Percentiles rank a stretch among this genome's conserved stretches.
phyloP scores from a whole-genome alignment of 1,140 invertebrate species.

The Euura saliciscinereae region DNA sequence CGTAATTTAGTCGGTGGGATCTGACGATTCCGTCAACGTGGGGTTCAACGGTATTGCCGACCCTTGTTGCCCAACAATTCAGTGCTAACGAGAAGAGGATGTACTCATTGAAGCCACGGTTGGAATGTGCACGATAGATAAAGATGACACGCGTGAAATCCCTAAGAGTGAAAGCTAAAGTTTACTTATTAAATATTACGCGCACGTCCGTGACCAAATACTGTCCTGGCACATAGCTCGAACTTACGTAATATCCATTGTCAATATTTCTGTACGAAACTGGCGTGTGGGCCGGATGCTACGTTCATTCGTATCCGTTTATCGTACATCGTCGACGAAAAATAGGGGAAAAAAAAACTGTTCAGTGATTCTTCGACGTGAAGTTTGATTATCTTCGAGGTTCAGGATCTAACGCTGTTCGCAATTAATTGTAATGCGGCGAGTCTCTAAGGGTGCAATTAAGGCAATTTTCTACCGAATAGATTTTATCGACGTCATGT shows the following conservation, averaged over 20 bases:
- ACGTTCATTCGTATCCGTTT: background rate
- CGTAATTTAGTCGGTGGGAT: background rate
- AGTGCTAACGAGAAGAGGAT: background rate
- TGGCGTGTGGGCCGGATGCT: background rate
- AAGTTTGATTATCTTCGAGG: too few relatives aligned
- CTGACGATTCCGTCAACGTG: background rate
- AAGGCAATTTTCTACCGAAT: too few relatives aligned
- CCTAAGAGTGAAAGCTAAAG: slow-evolving; percentile 34
- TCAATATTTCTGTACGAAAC: slow-evolving; percentile 10
- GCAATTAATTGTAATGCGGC: too few relatives aligned
- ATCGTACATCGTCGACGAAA: too few relatives aligned
- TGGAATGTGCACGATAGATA: background rate
- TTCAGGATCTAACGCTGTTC: too few relatives aligned
- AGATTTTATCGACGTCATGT: too few relatives aligned
- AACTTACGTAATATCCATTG: slow-evolving; percentile 23
- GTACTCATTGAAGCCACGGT: too few relatives aligned
- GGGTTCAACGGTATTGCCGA: background rate
- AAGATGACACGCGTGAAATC: slow-evolving; percentile 10
- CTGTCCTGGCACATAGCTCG: slow-evolving; percentile 16
- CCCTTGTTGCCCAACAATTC: background rate
- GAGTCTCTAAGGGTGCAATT: too few relatives aligned
- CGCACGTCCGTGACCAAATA: slow-evolving; percentile 22
- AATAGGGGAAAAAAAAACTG: too few relatives aligned
- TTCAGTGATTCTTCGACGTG: too few relatives aligned
- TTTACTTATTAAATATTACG: slow-evolving; percentile 37